These are phyloP conservation scores for Phthorimaea operculella DNA, from an alignment of 1,140 invertebrate genomes.

Conservation along the genomic window DNA sequence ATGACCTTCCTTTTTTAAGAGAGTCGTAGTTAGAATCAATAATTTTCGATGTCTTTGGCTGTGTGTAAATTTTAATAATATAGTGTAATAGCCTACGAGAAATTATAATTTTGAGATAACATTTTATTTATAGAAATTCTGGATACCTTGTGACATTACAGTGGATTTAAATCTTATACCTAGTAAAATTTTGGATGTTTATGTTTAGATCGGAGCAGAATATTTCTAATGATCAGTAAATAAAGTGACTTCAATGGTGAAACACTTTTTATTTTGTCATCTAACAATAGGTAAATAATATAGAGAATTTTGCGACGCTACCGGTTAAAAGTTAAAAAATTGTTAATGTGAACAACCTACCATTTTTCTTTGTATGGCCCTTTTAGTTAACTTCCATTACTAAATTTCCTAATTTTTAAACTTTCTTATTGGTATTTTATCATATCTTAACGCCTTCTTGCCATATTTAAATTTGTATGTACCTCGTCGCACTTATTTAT, in stretches of 20 bases:
- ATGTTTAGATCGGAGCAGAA: slow-evolving; percentile 59
- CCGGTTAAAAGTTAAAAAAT: slow-evolving; percentile 19
- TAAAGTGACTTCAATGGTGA: slow-evolving; percentile 59
- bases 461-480: too few relatives aligned
- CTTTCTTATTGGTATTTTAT: too few relatives aligned
- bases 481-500: too few relatives aligned
- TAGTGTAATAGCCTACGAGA: slow-evolving; percentile 35
- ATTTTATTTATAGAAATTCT: slow-evolving; percentile 44
- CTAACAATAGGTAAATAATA: neutral
- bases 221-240: slow-evolving; percentile 55
- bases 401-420: too few relatives aligned
- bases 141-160: slow-evolving; percentile 43
- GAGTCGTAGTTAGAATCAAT: slow-evolving; percentile 53
- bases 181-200: slow-evolving; percentile 53
- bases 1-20: slow-evolving; percentile 33
- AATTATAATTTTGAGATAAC: slow-evolving; percentile 50
- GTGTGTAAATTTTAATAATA: slow-evolving; percentile 57
- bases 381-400: too few relatives aligned
- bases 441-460: neutral
- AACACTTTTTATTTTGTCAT: slow-evolving; percentile 37
- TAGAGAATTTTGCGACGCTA: slow-evolving; percentile 47
- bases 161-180: slow-evolving; percentile 31
- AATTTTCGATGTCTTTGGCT: slow-evolving; percentile 65
- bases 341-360: slow-evolving; percentile 30
- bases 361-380: slow-evolving; percentile 55